phyloP scores from a whole-genome alignment of 2,888 invertebrate genomes.

The Aradus depressus region DNA sequence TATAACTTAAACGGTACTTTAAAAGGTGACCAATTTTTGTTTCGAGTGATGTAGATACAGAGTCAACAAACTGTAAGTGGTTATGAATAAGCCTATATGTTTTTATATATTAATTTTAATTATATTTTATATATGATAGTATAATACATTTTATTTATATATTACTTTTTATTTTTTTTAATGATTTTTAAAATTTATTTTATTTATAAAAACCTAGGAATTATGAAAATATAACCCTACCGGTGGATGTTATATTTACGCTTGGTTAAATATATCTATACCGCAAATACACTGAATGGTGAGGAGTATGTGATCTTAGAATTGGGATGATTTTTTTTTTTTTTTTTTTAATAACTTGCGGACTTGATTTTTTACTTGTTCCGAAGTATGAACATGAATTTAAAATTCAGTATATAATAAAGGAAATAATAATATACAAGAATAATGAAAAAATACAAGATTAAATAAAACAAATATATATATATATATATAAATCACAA shows the following conservation, averaged over 20 bases:
- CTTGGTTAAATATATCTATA: neutral
- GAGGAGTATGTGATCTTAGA: too few relatives aligned
- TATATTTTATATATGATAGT: neutral
- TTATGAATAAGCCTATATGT: neutral
- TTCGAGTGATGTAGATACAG: neutral
- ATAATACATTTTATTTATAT: neutral
- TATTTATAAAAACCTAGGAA: constrained; percentile 2
- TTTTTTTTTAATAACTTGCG: too few relatives aligned
- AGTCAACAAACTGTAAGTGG: neutral
- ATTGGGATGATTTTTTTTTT: too few relatives aligned
- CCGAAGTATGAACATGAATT: too few relatives aligned
- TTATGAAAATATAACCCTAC: constrained; percentile 8
- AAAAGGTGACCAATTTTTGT: constrained; percentile 10
- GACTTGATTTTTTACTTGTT: too few relatives aligned
- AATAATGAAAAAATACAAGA: too few relatives aligned
- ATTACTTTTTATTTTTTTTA: neutral
- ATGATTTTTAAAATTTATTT: neutral
- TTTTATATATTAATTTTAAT: neutral
- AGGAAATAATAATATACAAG: too few relatives aligned
- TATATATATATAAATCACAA: too few relatives aligned
- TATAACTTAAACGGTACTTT: too few relatives aligned
- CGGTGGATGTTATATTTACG: neutral
- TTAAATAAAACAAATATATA: too few relatives aligned
- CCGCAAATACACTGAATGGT: neutral
- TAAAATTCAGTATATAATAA: too few relatives aligned